phyloP scores from a whole-genome alignment of 2,113 vertebrate species.

The Fregata magnificens region DNA sequence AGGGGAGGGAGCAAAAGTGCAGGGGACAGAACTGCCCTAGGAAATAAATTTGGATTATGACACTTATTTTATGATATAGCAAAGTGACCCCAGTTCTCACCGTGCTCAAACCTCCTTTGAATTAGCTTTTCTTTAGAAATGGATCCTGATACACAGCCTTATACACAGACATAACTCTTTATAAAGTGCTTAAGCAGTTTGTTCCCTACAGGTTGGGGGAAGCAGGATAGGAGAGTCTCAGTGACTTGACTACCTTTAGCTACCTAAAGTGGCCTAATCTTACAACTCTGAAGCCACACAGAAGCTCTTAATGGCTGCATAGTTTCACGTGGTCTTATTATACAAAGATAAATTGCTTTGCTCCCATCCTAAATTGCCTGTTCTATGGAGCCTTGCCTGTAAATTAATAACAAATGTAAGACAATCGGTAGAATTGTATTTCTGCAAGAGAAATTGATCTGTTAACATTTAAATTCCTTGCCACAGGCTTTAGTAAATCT shows the following conservation, averaged over 20 bases:
- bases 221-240: background rate
- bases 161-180: background rate
- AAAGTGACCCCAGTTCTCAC: background rate
- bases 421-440: background rate
- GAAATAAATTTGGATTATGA: background rate
- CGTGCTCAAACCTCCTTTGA: background rate
- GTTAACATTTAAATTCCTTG: conserved; percentile 33
- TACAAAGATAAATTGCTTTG: background rate
- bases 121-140: background rate
- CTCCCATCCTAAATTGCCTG: background rate
- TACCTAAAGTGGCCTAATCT: background rate
- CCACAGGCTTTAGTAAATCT: conserved; percentile 17
- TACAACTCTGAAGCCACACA: background rate
- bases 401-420: conserved; percentile 10
- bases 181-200: background rate
- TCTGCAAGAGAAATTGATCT: conserved; percentile 11
- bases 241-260: background rate
- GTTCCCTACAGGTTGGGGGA: background rate
- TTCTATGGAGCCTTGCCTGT: background rate
- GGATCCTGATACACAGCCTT: background rate
- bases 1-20: background rate
- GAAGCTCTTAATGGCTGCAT: background rate
- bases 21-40: background rate
- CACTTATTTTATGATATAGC: background rate
- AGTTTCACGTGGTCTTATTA: background rate